Evolutionary conservation across 2,113 vertebrate genomes (phyloP).

Genomic region (Leptobrachium leishanense): DNA sequence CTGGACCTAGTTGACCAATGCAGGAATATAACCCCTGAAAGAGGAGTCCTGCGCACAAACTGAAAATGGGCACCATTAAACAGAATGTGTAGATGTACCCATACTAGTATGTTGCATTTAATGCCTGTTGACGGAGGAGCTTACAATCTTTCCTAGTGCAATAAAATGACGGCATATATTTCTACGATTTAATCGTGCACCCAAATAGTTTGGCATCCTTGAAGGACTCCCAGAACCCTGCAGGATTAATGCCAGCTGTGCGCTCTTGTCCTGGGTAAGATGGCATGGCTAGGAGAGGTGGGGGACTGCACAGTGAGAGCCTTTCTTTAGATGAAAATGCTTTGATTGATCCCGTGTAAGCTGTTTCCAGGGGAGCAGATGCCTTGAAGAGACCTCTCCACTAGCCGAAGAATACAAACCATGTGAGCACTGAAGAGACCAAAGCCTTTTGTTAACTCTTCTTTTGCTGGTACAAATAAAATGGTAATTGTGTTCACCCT

Average conservation of each 20-base stretch:
- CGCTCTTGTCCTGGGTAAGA: conserved; percentile 67
- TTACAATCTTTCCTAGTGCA: no score
- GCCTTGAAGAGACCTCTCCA: conserved; percentile 74
- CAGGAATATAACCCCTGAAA: no score
- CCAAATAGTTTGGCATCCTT: no score
- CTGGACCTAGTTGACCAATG: no score
- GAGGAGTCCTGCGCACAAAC: no score
- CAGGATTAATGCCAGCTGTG: conserved; percentile 68
- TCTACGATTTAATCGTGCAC: no score
- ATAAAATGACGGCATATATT: no score
- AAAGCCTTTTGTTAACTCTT: conserved; percentile 24
- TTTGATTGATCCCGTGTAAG: conserved; percentile 79
- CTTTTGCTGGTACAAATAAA: not conserved
- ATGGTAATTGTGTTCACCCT: conserved; percentile 41
- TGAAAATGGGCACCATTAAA: no score
- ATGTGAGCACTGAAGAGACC: conserved; percentile 65
- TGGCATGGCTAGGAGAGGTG: conserved; percentile 73
- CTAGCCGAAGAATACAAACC: conserved; percentile 71
- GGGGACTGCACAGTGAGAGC: conserved; percentile 72
- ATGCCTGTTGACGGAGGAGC: no score
- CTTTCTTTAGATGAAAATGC: conserved; percentile 78
- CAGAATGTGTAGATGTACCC: no score
- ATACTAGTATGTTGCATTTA: no score
- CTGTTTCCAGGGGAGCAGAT: conserved; percentile 82
- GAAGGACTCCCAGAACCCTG: not conserved